These are phyloP conservation scores for Camponotus fellah DNA, from an alignment of 2,888 invertebrate genomes.

Conservation along the genomic window DNA sequence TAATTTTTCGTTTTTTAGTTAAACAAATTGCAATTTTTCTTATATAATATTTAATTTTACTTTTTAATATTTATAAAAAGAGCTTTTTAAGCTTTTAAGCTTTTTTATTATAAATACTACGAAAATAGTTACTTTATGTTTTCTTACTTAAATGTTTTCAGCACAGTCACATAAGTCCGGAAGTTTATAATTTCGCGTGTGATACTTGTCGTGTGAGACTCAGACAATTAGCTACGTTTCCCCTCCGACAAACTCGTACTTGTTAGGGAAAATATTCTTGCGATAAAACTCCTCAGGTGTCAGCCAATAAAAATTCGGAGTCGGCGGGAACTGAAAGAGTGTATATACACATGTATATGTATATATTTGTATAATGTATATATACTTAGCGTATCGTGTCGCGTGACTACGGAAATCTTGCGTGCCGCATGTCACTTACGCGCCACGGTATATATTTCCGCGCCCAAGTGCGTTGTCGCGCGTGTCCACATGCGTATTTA, in stretches of 20 bases:
- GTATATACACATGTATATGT: neutral
- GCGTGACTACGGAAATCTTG: constrained; percentile 50
- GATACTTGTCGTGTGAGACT: constrained; percentile 27
- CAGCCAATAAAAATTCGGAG: constrained; percentile 49
- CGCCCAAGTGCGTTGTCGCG: constrained; percentile 53
- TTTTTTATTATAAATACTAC: neutral
- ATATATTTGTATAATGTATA: neutral
- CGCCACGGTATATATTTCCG: constrained; percentile 61
- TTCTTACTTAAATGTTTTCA: neutral
- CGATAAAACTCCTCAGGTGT: constrained; percentile 46
- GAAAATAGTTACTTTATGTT: constrained; percentile 4
- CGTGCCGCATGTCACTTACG: constrained; percentile 55
- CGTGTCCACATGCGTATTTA: constrained; percentile 17
- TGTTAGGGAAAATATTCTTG: constrained; percentile 36
- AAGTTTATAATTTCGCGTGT: constrained; percentile 37
- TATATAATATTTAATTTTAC: neutral
- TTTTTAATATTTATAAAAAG: neutral
- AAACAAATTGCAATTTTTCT: neutral
- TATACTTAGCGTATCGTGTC: constrained; percentile 42
- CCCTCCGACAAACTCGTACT: constrained; percentile 31
- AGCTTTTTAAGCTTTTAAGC: neutral
- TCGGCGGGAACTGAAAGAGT: constrained; percentile 7
- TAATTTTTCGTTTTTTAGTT: neutral
- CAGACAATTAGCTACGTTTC: constrained; percentile 29
- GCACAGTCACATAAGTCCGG: neutral